These are phyloP conservation scores for Scolopax bukidnonensis DNA, from an alignment of 2,797 vertebrate species.

Conservation along the genomic window DNA sequence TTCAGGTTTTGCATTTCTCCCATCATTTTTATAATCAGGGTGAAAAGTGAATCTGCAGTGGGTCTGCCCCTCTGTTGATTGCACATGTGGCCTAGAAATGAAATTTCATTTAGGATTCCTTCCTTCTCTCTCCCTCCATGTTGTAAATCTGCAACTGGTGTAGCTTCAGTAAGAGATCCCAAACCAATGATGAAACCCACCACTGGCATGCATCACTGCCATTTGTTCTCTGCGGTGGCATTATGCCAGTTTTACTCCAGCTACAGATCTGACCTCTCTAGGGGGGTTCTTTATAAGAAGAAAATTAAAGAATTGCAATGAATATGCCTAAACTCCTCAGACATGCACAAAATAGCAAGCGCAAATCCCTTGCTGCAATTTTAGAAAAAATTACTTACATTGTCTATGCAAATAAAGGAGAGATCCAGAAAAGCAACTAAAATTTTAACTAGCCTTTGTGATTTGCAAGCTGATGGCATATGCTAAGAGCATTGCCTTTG, in stretches of 20 bases:
- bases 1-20: neutral
- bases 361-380: slow-evolving; percentile 38
- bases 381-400: slow-evolving; percentile 35
- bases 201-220: neutral
- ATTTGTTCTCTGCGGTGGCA: neutral
- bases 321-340: slow-evolving; percentile 39
- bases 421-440: slow-evolving; percentile 51
- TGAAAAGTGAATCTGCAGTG: neutral
- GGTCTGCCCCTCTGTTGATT: neutral
- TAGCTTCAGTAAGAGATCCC: neutral
- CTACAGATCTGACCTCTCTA: slow-evolving; percentile 31
- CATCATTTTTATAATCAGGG: neutral
- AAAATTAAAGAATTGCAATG: slow-evolving; percentile 54
- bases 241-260: slow-evolving; percentile 3
- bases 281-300: neutral
- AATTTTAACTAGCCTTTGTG: slow-evolving; percentile 62
- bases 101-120: neutral
- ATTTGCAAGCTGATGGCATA: slow-evolving; percentile 52
- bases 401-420: slow-evolving; percentile 60
- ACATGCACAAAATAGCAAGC: slow-evolving; percentile 38
- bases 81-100: neutral
- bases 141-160: neutral
- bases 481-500: slow-evolving; percentile 63
- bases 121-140: neutral
- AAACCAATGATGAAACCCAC: slow-evolving; percentile 30